A percentile compares a stretch with the other conserved stretches of the same genome.
Conservation (phyloP, 2,797 vertebrate genomes). For the Alectoris magna region DNA sequence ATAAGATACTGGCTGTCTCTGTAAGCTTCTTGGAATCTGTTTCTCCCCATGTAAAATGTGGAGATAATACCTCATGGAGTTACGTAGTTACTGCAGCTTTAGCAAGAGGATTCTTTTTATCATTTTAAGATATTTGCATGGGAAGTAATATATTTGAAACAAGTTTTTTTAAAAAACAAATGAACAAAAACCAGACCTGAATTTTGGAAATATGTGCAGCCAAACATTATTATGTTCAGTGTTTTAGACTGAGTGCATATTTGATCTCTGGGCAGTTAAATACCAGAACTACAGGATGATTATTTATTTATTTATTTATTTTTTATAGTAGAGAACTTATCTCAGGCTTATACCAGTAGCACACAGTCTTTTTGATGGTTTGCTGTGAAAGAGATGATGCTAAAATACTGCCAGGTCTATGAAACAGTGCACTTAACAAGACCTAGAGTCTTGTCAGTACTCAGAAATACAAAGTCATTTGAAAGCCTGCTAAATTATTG, state of each 20-base stretch:
- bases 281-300: not conserved
- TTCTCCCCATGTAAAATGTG: not conserved
- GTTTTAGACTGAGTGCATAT: not conserved
- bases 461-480: not conserved
- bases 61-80: not conserved
- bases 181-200: not conserved
- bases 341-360: not conserved
- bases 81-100: not conserved
- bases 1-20: not conserved
- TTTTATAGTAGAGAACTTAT: not conserved
- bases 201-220: not conserved
- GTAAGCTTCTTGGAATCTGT: not conserved
- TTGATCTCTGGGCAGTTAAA: not conserved
- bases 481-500: not conserved
- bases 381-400: not conserved
- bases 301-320: no score
- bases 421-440: not conserved
- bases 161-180: not conserved
- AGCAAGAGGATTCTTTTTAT: not conserved
- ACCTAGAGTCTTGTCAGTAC: not conserved
- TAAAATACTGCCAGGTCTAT: not conserved
- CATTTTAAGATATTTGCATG: not conserved
- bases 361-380: not conserved
- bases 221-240: not conserved
- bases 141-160: not conserved